These are phyloP conservation scores for Podotricha telesiphe DNA, from an alignment of 2,888 invertebrate species.

Conservation along the genomic window DNA sequence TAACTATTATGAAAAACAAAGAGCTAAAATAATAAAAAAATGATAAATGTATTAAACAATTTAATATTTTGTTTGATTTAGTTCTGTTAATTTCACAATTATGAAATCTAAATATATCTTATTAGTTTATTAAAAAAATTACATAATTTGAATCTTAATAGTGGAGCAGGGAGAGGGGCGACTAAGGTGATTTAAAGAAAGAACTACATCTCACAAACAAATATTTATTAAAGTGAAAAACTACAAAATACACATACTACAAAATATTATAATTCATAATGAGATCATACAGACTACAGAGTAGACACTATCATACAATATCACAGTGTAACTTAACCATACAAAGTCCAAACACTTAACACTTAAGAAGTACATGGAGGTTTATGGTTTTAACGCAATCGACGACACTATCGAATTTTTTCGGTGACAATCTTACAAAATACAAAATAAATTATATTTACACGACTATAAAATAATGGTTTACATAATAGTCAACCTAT, in stretches of 20 bases:
- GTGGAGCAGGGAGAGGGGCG: conserved; percentile 47
- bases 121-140: not conserved
- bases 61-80: conserved; percentile 5
- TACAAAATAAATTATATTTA: conserved; percentile 18
- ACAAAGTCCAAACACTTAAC: conserved; percentile 34
- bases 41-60: not conserved
- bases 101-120: not conserved
- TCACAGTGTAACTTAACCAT: conserved; percentile 35
- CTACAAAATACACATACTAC: conserved; percentile 37
- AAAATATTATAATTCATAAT: conserved; percentile 25
- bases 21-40: not conserved
- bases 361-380: conserved; percentile 26
- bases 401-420: conserved; percentile 18
- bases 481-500: conserved; percentile 35
- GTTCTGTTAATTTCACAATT: not conserved
- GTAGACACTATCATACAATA: conserved; percentile 32
- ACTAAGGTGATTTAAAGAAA: conserved; percentile 53
- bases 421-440: conserved; percentile 34
- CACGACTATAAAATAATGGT: conserved; percentile 23
- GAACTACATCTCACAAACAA: conserved; percentile 69
- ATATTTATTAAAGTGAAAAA: conserved; percentile 42
- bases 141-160: conserved; percentile 32
- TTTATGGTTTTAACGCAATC: conserved; percentile 18
- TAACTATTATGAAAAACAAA: not conserved
- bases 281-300: conserved; percentile 39